Evolutionary conservation across 2,113 vertebrate genomes (phyloP), one percentile per base, ranked within the genome.

Genomic region (Eurystomus gularis): DNA sequence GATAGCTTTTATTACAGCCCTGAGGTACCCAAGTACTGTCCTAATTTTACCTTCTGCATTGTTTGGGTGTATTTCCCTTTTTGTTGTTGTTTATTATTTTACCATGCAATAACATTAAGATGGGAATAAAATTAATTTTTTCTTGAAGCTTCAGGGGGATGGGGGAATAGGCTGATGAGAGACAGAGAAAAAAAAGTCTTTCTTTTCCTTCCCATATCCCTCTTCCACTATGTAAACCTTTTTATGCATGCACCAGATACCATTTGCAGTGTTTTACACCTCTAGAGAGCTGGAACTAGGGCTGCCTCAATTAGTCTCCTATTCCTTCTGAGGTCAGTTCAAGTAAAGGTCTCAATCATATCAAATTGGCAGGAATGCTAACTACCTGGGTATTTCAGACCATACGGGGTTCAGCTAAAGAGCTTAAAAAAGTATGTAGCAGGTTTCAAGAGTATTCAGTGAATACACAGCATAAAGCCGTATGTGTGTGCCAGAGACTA

Each of bases 1-100:
- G 76, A 95, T 71, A 95, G 94, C 82, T 97, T 96, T 98, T 98
- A 98, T 97, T 97, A 97, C 88, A 98, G 97, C 64, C 90, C 88
- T 75, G 31, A 76, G 90, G 94, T 92, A 89, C 65, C 42, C 61
- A 75, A 96, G 75, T 58, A 85, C 82, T 96, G 95, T 87, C 95
- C 97, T 88, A 83, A 96, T 97, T 97, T 97, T 84, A 95, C 95
- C 90, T 96, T 80, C 17, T 25, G 49, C 37, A 62, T 91, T 98
- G 90, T 97, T 96, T 96, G 87, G 92, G 94, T 94, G 62, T 54
- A 10, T 75, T 92, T 68, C 49, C 5, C 29, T 68, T 57, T 44
- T 57, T 19, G 3, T 31, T n/a, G 4, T 39, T 40, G 8, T 19
- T 94, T 96, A 76, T 91, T 95, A 92, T 93, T 96, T 94, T 91